Percentiles rank a stretch among this genome's conserved stretches.
Evolutionary conservation across 2,888 invertebrate species (phyloP).

Genomic region (Orthosia gothica): DNA sequence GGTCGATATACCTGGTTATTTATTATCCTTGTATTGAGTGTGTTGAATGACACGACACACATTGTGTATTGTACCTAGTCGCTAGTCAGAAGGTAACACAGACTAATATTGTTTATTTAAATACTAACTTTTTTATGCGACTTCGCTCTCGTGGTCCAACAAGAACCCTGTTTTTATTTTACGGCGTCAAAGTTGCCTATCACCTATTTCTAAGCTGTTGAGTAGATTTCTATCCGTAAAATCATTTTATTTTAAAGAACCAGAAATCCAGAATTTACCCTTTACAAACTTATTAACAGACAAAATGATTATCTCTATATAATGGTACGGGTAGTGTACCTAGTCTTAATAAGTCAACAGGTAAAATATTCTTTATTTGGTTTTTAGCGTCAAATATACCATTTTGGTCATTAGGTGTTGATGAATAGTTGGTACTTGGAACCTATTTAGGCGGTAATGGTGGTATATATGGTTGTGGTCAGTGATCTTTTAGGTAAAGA

Average conservation of each 20-base stretch:
- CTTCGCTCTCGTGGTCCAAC: not conserved
- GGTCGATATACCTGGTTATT: conserved; percentile 10
- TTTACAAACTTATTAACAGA: not conserved
- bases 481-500: not conserved
- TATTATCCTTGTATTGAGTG: conserved; percentile 34
- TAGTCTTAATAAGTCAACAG: not conserved
- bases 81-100: not conserved
- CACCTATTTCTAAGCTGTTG: too few relatives aligned
- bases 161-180: not conserved
- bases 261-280: not conserved
- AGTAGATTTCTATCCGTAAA: too few relatives aligned
- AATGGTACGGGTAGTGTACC: too few relatives aligned
- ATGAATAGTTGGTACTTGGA: not conserved
- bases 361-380: not conserved
- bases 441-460: not conserved
- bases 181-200: not conserved
- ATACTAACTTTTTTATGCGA: not conserved
- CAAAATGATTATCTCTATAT: too few relatives aligned
- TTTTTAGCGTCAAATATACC: not conserved
- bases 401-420: not conserved
- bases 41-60: conserved; percentile 37
- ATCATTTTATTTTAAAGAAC: too few relatives aligned
- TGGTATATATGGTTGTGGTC: not conserved
- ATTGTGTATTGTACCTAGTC: not conserved
- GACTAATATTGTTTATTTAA: conserved; percentile 6